Percentiles rank a stretch among this genome's conserved stretches.
Conservation (phyloP, 2,113 vertebrate genomes). For the Lamprotornis superbus region DNA sequence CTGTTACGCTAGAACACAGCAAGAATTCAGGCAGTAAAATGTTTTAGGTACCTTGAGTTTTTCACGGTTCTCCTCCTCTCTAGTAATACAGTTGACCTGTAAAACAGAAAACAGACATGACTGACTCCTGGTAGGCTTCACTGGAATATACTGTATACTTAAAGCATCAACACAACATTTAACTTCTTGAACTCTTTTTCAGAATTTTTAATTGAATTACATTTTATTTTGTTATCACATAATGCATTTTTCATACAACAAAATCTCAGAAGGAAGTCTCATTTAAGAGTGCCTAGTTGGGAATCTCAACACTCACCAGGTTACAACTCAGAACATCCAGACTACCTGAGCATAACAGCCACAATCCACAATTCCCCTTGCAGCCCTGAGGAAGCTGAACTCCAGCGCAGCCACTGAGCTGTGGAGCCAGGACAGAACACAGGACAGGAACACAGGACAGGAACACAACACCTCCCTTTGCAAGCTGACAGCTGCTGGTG, state of each 20-base stretch:
- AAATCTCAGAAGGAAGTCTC: neutral
- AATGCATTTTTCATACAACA: neutral
- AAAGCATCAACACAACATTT: neutral
- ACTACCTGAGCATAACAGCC: neutral
- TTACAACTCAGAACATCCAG: neutral
- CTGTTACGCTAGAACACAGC: neutral
- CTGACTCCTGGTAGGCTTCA: neutral
- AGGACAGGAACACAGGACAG: neutral
- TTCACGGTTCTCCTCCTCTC: slow-evolving; percentile 11
- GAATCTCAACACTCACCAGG: neutral
- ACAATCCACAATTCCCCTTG: neutral
- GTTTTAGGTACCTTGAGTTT: slow-evolving; percentile 48
- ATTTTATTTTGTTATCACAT: neutral
- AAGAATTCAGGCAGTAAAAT: slow-evolving; percentile 1
- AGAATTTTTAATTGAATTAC: neutral
- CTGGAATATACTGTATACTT: neutral
- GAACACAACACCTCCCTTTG: neutral
- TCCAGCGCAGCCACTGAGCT: fast-evolving
- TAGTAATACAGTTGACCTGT: slow-evolving; percentile 29
- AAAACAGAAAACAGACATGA: slow-evolving; percentile 40
- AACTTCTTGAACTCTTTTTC: neutral
- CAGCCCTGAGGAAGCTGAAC: neutral
- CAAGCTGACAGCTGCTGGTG: neutral
- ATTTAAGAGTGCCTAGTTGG: neutral
- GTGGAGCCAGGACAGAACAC: neutral